Percentiles rank a stretch among this genome's conserved stretches.
These are phyloP conservation scores for Epizoanthus ramosus DNA, from an alignment of 92 coral and sea anemone species.

Conservation along the genomic window DNA sequence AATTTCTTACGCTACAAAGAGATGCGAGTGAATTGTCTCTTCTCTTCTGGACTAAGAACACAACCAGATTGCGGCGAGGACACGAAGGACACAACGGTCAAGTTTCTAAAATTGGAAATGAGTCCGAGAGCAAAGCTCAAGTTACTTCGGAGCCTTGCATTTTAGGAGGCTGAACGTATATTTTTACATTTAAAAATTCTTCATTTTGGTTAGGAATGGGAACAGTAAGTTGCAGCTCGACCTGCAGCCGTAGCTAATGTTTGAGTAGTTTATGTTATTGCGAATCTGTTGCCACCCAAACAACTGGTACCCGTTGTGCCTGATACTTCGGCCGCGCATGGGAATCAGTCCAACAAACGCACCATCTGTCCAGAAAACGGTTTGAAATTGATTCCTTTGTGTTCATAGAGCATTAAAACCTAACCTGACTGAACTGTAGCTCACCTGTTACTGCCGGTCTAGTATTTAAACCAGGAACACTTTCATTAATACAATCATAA, in stretches of 20 bases:
- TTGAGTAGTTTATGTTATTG: background rate
- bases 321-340: too few relatives aligned
- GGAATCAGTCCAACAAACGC: too few relatives aligned
- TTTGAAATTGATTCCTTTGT: too few relatives aligned
- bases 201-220: background rate
- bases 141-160: background rate
- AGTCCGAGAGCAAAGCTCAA: background rate
- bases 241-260: background rate
- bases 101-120: conserved; percentile 7
- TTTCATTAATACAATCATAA: background rate
- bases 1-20: background rate
- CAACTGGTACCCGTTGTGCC: too few relatives aligned
- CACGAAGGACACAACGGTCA: background rate
- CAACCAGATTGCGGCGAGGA: background rate
- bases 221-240: background rate
- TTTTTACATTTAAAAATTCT: background rate
- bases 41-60: too few relatives aligned
- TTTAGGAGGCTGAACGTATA: background rate
- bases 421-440: too few relatives aligned
- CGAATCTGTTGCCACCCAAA: background rate
- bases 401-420: too few relatives aligned
- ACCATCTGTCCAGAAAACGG: too few relatives aligned
- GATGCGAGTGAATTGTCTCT: background rate
- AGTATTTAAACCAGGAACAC: background rate
- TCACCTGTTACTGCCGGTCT: too few relatives aligned